Base-by-base conservation (phyloP, 2,797 vertebrate species). In the Nasua narica region DNA sequence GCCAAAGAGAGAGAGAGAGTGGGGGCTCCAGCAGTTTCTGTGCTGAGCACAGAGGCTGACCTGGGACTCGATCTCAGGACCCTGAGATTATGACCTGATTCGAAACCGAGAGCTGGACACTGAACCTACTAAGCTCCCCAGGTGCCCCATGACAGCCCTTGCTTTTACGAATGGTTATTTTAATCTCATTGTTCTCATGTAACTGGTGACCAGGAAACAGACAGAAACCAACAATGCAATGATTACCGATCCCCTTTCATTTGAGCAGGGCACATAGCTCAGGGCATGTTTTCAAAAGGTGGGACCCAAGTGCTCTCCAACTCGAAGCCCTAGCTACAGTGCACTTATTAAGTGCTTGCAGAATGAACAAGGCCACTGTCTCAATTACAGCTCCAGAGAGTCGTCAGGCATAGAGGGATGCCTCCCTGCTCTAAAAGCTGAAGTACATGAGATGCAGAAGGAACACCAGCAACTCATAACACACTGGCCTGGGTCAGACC, bases 171-270 rank as follows among this genome's bases (percentile, higher is more conserved):
- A 46, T 12, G 48, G 58, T 84, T 62, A 94, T 77, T 84, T 62
- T 81, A 62, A 87, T 78, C 87, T 72, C 46, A 86, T 82, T 58
- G 52, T 83, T 95, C 88, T 70, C 37, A 56, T 35, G 93, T 91
- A 89, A 88, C 37, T 91, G 56, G 70, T 79, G 62, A 77, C 25
- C 70, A 62, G 46, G 60, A 96, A 86, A 90, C 21, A 50, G 92
- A 82, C 16, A 88, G 35, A 83, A 35, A 65, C 67, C 65, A 83
- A 56, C 43, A 94, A 37, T 29, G n/a, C 37, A 37, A 48, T 15
- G 77, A 83, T 46, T 74, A 79, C 13, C 7, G 2, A 18, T 37
- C 21, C 35, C 19, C 23, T 83, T 43, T 3, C 46, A 43, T 48
- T 13, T 83, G 32, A 70, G 82, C 7, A 46, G n/a, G 52, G 43